Base-by-base conservation (phyloP, 2,888 invertebrate species). In the Ophion ventricosus region DNA sequence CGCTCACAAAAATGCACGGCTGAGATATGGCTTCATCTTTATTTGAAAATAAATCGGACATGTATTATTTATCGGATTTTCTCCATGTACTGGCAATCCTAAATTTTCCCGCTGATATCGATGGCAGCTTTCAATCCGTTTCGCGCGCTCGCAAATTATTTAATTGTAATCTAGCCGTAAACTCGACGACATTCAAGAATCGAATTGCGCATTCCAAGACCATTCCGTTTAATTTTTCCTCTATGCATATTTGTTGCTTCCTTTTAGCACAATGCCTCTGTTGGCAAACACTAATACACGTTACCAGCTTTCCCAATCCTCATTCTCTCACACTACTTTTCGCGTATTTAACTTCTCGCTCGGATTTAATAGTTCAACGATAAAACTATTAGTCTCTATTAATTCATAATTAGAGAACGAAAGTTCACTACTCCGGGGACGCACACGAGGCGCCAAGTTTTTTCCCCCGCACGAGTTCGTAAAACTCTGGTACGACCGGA, bases 311-410 rank as follows among this genome's bases (percentile, higher is more conserved):
- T 72, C 66, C 69, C 70, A 83, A 85, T 86, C 86, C 85, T 78
- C 79, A 74, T 73, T 69, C 80, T 86, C 81, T 56, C 63, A 64
- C 73, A 64, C 25, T 64, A 63, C 66, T 59, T 82, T 70, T 29
- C 75, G 72, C 69, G 56, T 76, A 80, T 80, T 84, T 83, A 77
- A 76, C 75, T 73, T 77, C 63, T 80, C 72, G 69, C 35, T 80
- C 59, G 85, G 83, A 88, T 89, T 90, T 92, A 90, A 91, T 90
- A 89, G 90, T 87, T 88, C 78, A 80, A 81, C 89, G 88, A 89
- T 90, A 90, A 90, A 90, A 90, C 90, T 90, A 90, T 91, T 90
- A 91, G 90, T 90, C 90, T 89, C 88, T 89, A 91, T 91, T 91
- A 92, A 91, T 92, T 89, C 86, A 84, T 90, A 89, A 91, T 91